These are phyloP conservation scores for Syngnathus typhle DNA, from an alignment of 2,113 vertebrate genomes.

Conservation along the genomic window DNA sequence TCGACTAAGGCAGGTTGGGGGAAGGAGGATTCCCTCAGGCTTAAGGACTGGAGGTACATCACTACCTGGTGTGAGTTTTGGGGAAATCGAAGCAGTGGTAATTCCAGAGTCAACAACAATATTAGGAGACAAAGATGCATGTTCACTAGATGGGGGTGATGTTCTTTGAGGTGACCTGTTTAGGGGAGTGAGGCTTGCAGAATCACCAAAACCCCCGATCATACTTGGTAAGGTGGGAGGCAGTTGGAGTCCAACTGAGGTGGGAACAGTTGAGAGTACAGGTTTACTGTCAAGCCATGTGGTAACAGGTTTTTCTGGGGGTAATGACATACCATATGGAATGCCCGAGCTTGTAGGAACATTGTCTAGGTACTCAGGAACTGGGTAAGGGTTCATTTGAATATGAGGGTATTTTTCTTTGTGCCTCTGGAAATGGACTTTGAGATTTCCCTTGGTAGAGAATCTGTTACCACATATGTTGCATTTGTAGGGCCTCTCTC, in stretches of 20 bases:
- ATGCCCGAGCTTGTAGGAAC: conserved; percentile 98
- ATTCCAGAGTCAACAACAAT: conserved; percentile 75
- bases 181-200: conserved; percentile 85
- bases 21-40: conserved; percentile 77
- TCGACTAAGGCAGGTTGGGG: conserved; percentile 68
- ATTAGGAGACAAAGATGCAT: conserved; percentile 89
- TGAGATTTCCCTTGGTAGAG: conserved; percentile 97
- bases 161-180: conserved; percentile 91
- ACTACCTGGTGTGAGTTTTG: conserved; percentile 68
- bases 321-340: conserved; percentile 96
- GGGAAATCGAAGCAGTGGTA: conserved; percentile 74
- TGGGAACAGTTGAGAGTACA: conserved; percentile 81
- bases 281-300: conserved; percentile 98
- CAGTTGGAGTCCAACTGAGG: conserved; percentile 86
- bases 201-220: conserved; percentile 80
- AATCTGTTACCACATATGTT: conserved; percentile 99
- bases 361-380: conserved; percentile 98
- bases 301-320: conserved; percentile 93
- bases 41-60: conserved; percentile 74
- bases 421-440: conserved; percentile 98
- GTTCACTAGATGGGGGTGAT: conserved; percentile 91
- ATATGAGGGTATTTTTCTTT: conserved; percentile 99
- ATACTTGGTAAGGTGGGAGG: conserved; percentile 81
- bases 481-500: conserved; percentile 96
- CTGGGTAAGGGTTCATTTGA: conserved; percentile 99